Evolutionary conservation across 92 coral and sea anemone genomes (phyloP).

Genomic region (Montipora capitata): DNA sequence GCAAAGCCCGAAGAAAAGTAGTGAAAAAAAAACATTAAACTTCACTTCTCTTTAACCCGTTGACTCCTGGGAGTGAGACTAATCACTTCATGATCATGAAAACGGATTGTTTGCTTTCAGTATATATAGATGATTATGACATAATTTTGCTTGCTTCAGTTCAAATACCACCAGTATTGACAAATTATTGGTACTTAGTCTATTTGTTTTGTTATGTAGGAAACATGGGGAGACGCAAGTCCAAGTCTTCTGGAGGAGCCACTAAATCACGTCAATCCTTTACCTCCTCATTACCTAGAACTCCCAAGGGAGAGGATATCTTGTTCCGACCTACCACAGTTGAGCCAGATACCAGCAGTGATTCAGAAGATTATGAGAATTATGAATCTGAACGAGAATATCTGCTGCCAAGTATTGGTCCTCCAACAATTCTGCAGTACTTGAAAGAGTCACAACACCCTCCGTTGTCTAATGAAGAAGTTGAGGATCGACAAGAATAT

Average conservation of each 20-base stretch:
- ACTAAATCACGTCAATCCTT: slow-evolving; percentile 78
- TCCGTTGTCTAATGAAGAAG: slow-evolving; percentile 80
- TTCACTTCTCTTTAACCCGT: no score
- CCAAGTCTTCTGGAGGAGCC: slow-evolving; percentile 51
- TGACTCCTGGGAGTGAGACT: no score
- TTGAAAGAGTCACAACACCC: slow-evolving; percentile 96
- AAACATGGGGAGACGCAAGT: slow-evolving; percentile 61
- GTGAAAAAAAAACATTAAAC: no score
- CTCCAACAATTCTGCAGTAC: slow-evolving; percentile 97
- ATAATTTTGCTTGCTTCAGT: no score
- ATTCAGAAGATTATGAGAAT: slow-evolving; percentile 84
- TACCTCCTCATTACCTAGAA: slow-evolving; percentile 71
- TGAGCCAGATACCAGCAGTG: slow-evolving; percentile 88
- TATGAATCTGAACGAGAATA: slow-evolving; percentile 71
- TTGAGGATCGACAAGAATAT: slow-evolving; percentile 48
- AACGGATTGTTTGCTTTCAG: no score
- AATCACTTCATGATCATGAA: no score
- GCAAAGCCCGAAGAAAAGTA: no score
- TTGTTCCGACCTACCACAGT: slow-evolving; percentile 91
- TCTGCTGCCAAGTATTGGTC: slow-evolving; percentile 96
- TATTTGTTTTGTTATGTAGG: background rate
- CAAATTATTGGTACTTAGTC: background rate
- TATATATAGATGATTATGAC: no score
- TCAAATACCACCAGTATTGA: no score
- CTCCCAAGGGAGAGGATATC: slow-evolving; percentile 81